These are phyloP conservation scores for Drosophila differens DNA, from an alignment of 2,888 invertebrate species.

Conservation along the genomic window DNA sequence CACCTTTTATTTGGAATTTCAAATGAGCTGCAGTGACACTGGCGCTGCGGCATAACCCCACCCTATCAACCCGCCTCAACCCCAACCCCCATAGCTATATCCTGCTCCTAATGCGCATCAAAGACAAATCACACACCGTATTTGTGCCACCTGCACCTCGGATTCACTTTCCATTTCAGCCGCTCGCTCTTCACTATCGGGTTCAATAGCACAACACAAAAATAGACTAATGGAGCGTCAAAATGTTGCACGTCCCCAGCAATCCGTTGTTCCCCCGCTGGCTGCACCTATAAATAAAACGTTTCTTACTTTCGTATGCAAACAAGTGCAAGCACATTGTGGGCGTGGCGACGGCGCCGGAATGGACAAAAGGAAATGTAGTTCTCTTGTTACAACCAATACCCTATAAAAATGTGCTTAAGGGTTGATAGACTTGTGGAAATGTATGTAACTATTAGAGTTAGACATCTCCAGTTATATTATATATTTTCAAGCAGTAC, in stretches of 20 bases:
- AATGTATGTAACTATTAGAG: not conserved
- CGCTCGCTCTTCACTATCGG: constrained; percentile 45
- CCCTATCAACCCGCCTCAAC: too few relatives aligned
- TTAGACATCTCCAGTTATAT: not conserved
- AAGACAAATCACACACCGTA: constrained; percentile 20
- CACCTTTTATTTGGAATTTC: constrained; percentile 56
- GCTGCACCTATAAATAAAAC: constrained; percentile 65
- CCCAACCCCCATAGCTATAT: not conserved
- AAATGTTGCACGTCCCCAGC: constrained; percentile 20
- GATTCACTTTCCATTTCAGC: constrained; percentile 53
- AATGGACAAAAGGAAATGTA: constrained; percentile 60
- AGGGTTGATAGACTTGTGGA: not conserved
- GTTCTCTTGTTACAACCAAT: constrained; percentile 23
- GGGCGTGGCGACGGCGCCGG: constrained; percentile 37
- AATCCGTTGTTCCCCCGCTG: not conserved
- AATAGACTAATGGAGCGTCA: constrained; percentile 69
- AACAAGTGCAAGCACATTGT: constrained; percentile 67
- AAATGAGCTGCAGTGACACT: constrained; percentile 60
- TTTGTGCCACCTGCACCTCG: constrained; percentile 21
- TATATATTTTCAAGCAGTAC: not conserved
- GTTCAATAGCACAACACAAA: constrained; percentile 76
- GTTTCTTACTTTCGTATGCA: constrained; percentile 64
- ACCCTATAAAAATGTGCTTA: not conserved
- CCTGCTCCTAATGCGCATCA: constrained; percentile 24
- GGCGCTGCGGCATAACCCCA: constrained; percentile 20